A percentile compares a stretch with the other conserved stretches of the same genome.
Conservation (phyloP, 2,888 invertebrate species). For the Diadromus collaris region DNA sequence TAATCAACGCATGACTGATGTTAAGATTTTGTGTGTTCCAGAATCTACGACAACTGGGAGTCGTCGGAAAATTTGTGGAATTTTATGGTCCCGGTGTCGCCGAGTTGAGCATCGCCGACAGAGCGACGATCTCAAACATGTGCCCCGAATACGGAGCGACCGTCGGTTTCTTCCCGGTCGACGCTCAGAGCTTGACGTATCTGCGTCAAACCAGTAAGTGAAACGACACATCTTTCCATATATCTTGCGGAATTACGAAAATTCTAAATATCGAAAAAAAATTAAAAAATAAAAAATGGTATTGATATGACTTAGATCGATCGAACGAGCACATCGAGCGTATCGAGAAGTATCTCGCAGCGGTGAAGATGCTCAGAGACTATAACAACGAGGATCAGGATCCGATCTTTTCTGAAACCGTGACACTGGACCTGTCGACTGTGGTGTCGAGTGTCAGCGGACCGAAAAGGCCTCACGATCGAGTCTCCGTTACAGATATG, state of each 20-base stretch:
- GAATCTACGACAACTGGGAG: slow-evolving; percentile 92
- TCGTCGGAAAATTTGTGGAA: slow-evolving; percentile 99
- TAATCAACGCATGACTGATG: not conserved
- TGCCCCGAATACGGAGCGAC: slow-evolving; percentile 99
- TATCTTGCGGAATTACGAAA: not conserved
- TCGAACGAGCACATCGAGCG: slow-evolving; percentile 87
- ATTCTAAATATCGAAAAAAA: not conserved
- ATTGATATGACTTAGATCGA: slow-evolving; percentile 84
- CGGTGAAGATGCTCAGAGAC: slow-evolving; percentile 92
- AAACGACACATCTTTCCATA: not conserved
- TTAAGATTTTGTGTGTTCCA: slow-evolving; percentile 42
- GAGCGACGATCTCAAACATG: slow-evolving; percentile 99
- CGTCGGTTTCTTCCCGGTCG: slow-evolving; percentile 97
- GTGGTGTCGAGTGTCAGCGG: slow-evolving; percentile 98
- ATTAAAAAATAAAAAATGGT: slow-evolving; percentile 15
- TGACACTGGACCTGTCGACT: slow-evolving; percentile 91
- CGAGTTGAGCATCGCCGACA: slow-evolving; percentile 95
- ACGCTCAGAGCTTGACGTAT: slow-evolving; percentile 90
- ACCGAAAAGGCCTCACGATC: slow-evolving; percentile 98
- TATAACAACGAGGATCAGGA: slow-evolving; percentile 89
- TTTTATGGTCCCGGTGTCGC: slow-evolving; percentile 98
- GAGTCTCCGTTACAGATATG: slow-evolving; percentile 95
- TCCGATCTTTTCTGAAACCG: slow-evolving; percentile 92
- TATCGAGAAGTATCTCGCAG: slow-evolving; percentile 91
- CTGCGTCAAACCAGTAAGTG: slow-evolving; percentile 90